phyloP scores from a whole-genome alignment of 2,888 invertebrate species.

The Zonitis immaculata region DNA sequence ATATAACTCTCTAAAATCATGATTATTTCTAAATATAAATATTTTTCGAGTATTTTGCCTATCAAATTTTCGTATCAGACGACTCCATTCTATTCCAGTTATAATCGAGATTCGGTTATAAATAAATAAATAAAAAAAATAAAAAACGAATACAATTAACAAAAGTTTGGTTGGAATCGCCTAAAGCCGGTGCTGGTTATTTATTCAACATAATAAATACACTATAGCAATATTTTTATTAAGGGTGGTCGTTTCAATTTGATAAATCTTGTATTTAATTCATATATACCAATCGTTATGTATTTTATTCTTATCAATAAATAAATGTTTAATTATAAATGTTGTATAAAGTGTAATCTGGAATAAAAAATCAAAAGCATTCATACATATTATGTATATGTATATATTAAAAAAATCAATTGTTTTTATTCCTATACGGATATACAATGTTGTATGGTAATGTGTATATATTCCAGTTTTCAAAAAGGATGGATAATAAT shows the following conservation, averaged over 20 bases:
- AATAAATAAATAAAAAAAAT: neutral
- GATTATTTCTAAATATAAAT: neutral
- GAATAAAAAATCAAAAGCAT: neutral
- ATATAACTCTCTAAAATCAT: neutral
- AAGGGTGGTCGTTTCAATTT: constrained; percentile 14
- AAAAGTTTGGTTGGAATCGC: neutral
- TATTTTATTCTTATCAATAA: neutral
- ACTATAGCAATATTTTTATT: constrained; percentile 14
- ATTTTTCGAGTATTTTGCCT: too few species aligned
- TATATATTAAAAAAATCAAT: neutral
- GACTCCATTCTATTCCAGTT: too few species aligned
- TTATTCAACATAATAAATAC: constrained; percentile 12
- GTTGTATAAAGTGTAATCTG: neutral
- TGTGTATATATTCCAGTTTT: constrained; percentile 13
- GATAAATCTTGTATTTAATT: constrained; percentile 16
- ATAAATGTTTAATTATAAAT: constrained; percentile 1
- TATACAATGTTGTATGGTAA: neutral
- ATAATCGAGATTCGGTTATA: too few species aligned
- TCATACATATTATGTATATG: neutral
- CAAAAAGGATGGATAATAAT: constrained; percentile 19
- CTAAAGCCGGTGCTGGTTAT: constrained; percentile 1
- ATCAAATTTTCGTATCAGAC: too few species aligned
- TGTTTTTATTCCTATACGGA: neutral
- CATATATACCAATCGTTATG: constrained; percentile 1
- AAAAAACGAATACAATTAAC: neutral